Conservation (phyloP, 2,797 vertebrate genomes). For the Spinus olivaceus region DNA sequence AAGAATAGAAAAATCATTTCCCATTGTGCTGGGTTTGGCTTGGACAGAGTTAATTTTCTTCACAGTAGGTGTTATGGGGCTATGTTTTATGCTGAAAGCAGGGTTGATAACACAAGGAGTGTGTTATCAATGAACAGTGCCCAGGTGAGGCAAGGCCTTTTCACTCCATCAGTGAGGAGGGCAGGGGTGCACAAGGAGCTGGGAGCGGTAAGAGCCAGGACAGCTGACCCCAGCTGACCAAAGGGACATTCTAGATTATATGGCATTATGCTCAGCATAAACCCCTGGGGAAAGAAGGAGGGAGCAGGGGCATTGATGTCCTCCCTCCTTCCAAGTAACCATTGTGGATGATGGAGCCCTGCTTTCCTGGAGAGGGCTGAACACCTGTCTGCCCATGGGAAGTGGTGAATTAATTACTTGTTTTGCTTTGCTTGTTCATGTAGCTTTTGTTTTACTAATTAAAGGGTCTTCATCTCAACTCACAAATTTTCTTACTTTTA, state of each 20-base stretch:
- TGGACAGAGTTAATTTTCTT: neutral
- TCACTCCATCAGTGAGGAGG: neutral
- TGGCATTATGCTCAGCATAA: rapidly evolving
- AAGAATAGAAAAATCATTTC: neutral
- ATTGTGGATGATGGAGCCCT: neutral
- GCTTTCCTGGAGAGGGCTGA: neutral
- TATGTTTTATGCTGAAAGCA: neutral
- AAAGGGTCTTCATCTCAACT: neutral
- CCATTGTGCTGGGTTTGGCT: neutral
- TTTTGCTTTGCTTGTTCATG: neutral
- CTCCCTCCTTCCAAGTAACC: neutral
- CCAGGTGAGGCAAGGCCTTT: neutral
- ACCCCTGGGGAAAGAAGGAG: neutral
- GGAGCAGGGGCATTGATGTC: neutral
- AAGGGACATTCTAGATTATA: neutral
- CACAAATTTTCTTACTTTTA: neutral
- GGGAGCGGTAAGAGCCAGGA: neutral
- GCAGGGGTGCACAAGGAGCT: neutral
- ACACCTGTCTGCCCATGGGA: neutral
- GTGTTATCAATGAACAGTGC: neutral
- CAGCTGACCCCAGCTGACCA: neutral
- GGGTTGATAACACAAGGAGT: rapidly evolving
- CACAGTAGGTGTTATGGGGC: neutral
- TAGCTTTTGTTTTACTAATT: neutral
- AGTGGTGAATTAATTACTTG: neutral